phyloP scores from a whole-genome alignment of 2,113 vertebrate species.

The Capra hircus region DNA sequence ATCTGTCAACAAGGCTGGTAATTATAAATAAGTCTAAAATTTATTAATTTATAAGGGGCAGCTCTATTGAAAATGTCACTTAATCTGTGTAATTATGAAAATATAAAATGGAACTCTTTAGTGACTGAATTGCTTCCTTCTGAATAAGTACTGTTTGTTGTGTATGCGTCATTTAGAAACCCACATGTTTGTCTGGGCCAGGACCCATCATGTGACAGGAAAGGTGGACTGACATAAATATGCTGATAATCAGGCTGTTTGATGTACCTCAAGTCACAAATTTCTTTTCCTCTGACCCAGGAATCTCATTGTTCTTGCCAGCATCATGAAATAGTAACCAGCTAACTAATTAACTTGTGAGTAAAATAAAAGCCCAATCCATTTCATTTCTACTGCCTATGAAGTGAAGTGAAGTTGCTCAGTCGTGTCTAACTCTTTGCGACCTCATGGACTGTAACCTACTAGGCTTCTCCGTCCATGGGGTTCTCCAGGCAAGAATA shows the following conservation, averaged over 20 bases:
- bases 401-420: too few species aligned
- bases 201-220: neutral
- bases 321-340: neutral
- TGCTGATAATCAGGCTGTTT: neutral
- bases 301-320: neutral
- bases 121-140: constrained; percentile 3
- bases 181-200: neutral
- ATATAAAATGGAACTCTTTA: neutral
- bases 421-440: too few species aligned
- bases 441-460: too few species aligned
- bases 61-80: constrained; percentile 14
- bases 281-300: neutral
- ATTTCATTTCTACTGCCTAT: neutral
- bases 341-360: neutral
- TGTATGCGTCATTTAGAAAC: constrained; percentile 4
- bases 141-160: neutral
- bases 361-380: neutral
- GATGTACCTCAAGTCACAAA: neutral
- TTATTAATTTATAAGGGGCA: neutral
- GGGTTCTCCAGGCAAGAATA: too few species aligned
- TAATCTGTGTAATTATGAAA: constrained; percentile 1
- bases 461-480: too few species aligned
- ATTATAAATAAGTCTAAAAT: neutral
- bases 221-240: neutral
- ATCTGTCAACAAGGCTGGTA: neutral